Conservation (phyloP, 2,888 invertebrate genomes). For the Stenodema calcarata region DNA sequence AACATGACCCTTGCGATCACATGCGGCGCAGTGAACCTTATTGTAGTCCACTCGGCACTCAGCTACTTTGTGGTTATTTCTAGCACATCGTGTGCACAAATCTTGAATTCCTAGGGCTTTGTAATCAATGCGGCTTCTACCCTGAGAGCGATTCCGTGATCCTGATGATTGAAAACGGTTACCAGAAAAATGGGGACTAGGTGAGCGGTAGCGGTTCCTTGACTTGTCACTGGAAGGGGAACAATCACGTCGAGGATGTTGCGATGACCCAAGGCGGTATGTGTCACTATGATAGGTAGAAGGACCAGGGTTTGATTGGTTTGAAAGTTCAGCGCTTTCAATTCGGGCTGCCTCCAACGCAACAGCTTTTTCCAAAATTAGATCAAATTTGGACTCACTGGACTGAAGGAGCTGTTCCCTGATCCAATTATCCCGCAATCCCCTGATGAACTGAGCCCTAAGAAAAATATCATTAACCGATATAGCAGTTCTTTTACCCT, state of each 20-base stretch:
- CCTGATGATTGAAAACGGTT: neutral
- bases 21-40: neutral
- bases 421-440: neutral
- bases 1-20: neutral
- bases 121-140: neutral
- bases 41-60: neutral
- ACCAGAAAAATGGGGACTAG: too few relatives aligned
- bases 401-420: slow-evolving; percentile 9
- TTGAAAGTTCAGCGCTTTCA: neutral
- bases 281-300: neutral
- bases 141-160: neutral
- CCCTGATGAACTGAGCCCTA: slow-evolving; percentile 31
- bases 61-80: neutral
- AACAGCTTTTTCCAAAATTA: neutral
- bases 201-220: neutral
- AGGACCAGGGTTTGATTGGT: neutral
- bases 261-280: neutral
- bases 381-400: neutral
- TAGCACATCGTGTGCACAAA: slow-evolving; percentile 48
- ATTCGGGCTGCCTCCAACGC: neutral
- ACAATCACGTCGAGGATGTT: neutral
- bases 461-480: neutral
- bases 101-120: neutral
- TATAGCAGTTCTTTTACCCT: neutral
- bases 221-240: neutral